These are phyloP conservation scores for Brachypteracias leptosomus DNA, from an alignment of 2,113 vertebrate species.

Conservation along the genomic window DNA sequence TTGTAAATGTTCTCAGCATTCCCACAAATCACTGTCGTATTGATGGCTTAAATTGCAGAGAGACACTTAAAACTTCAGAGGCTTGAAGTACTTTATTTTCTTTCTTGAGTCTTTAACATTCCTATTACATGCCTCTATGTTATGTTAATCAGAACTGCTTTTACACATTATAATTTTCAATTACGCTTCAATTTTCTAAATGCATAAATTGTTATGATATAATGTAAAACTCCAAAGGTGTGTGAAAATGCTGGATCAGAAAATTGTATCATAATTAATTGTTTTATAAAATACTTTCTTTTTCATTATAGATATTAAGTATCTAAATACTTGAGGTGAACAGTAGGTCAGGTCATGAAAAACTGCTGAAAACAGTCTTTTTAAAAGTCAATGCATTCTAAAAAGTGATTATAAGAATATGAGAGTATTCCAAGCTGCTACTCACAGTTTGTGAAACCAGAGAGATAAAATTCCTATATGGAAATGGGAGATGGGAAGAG, in stretches of 20 bases:
- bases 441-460: not conserved
- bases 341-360: not conserved
- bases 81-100: not conserved
- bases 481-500: not conserved
- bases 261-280: slow-evolving; percentile 41
- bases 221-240: slow-evolving; percentile 57
- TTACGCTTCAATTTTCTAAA: slow-evolving; percentile 55
- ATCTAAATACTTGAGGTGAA: slow-evolving; percentile 37
- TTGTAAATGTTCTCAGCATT: not conserved
- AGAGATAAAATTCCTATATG: not conserved
- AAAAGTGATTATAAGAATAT: not conserved
- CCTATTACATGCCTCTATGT: not conserved
- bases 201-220: slow-evolving; percentile 50
- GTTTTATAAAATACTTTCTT: slow-evolving; percentile 33
- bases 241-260: slow-evolving; percentile 47
- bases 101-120: not conserved
- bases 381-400: slow-evolving; percentile 23
- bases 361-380: slow-evolving; percentile 10
- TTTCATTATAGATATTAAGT: slow-evolving; percentile 39
- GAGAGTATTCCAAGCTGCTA: not conserved
- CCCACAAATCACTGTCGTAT: not conserved
- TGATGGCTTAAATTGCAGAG: not conserved
- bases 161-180: slow-evolving; percentile 68
- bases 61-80: not conserved
- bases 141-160: slow-evolving; percentile 59